Evolutionary conservation across 1,140 invertebrate genomes (phyloP), one percentile per base, ranked within the genome.

Genomic region (Eriocheir sinensis): DNA sequence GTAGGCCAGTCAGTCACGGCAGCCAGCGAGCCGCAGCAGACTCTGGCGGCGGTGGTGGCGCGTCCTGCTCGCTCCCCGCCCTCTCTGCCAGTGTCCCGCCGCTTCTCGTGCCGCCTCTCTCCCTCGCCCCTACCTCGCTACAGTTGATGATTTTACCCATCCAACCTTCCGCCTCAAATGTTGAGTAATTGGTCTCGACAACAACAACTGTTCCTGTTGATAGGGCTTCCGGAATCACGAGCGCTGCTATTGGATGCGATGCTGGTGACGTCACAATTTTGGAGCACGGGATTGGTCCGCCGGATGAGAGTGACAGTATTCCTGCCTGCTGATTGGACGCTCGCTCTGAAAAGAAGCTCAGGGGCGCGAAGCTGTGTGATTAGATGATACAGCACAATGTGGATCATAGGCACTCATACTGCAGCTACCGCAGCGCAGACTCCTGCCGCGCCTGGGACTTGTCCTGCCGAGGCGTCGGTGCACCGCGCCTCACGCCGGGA

Each of bases 341-440:
- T 44, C 91, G n/a, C 80, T 48, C 41, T 48, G 79, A 48, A 92
- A 85, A 92, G 91, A 92, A 92, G 91, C 91, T 92, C 91, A 92
- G 40, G 91, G 91, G 91, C 91, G 79, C 79, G 81, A 85, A 92
- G 41, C 34, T 92, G 91, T 92, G 91, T 92, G 91, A 92, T 83
- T 92, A 92, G 91, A 92, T 92, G 91, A 92, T 92, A 92, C 79
- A 92, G 91, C 91, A 92, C 30, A 83, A 83, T 92, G 91, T 85
- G 40, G 91, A 92, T 92, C 79, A 92, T 92, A 92, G 91, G 91
- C 80, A 92, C 53, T 92, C 91, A 21, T 30, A 48, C 41, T 36
- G 41, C 27, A 30, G 88, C 88, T 32, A 53, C 44, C 41, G 88
- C 32, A 72, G 41, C 15, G 6, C 15, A 27, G 9, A 44, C 32